Base-by-base conservation (phyloP, 2,888 invertebrate species). In the Polymixis lichenea region DNA sequence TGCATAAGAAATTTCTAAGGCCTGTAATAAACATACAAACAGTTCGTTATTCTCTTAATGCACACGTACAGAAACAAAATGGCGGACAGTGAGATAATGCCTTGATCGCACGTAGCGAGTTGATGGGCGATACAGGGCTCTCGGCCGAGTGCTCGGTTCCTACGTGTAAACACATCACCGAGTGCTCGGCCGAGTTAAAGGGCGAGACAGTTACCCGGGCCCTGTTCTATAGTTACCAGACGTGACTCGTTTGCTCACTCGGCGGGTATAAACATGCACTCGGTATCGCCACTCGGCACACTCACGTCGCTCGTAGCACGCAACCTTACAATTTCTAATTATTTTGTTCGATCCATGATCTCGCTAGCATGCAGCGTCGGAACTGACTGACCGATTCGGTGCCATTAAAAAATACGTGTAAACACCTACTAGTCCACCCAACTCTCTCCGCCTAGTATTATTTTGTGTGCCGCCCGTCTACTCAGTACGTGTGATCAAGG, bases 1-100 rank as follows among this genome's bases (percentile, higher is more conserved):
- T 11, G 92, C 91, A 88, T 96, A 96, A 6, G 90, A 90, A 65
- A 97, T 95, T 86, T 96, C 95, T 75, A 96, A 88, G 8, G 95
- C 96, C 97, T 97, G 89, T 38, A 90, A 90, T 75, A 17, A 76
- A 69, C 0, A 61, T 51, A 9, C 8, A 58, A 38, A 70, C 22
- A 25, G 51, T 71, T 25, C 32, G 6, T n/a, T 55, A 67, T 53
- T 67, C 15, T 66, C 1, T 1, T 51, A 51, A 22, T 64, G 19
- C 11, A 51, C 22, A 69, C 28, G 22, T 28, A 11, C 7, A 15
- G 22, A 22, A 32, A 66, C 28, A 2, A 17, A n/a, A 25, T 64
- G 43, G 43, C 28, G 4, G 43, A 11, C 17, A 65, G 32, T 70
- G 28, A n/a, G n/a, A 22, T 49, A 22, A 60, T 32, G 60, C 32